Evolutionary conservation across 1,140 invertebrate genomes (phyloP), one percentile per base, ranked within the genome.

Genomic region (Triops longicaudatus): DNA sequence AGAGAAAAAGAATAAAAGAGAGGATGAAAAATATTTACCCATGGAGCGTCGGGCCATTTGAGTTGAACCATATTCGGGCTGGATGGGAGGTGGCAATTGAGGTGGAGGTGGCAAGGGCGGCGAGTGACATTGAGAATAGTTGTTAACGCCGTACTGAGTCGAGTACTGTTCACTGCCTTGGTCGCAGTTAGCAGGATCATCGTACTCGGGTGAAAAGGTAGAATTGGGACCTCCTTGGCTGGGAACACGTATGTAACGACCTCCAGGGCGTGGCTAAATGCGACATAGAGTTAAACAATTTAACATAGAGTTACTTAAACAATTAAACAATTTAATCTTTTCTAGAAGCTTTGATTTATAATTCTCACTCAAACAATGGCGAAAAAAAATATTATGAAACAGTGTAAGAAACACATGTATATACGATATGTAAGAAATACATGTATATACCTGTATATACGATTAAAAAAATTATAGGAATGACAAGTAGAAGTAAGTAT

Each of bases 151-250:
- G 82, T 94, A 94, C 76, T 92, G 91, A 78, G 91, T 92, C 78
- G 92, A 91, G 82, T 94, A 94, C 80, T 93, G 92, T 91, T 43
- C 28, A n/a, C 73, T 42, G 72, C 42, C 73, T 73, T 72, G 91
- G 3, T 91, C 91, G 82, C 92, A 94, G 82, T 94, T 95, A 27
- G 93, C 93, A n/a, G 93, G 93, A 83, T 95, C 93, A 83, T 95
- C 93, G 84, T 94, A 94, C 87, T 94, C 92, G 63, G 82, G 81
- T 90, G 92, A 71, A 80, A 86, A 88, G 72, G 85, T 86, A 31
- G 85, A 86, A 73, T 82, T 84, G 37, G 84, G 83, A 27, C 84
- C 83, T 31, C 83, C 82, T 10, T 81, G 82, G 79, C 73, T 81
- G 75, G 80, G 85, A 76, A 83, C 85, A 81, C 90, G 87, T 14